phyloP scores from a whole-genome alignment of 2,888 invertebrate species.

The Drosophila tripunctata region DNA sequence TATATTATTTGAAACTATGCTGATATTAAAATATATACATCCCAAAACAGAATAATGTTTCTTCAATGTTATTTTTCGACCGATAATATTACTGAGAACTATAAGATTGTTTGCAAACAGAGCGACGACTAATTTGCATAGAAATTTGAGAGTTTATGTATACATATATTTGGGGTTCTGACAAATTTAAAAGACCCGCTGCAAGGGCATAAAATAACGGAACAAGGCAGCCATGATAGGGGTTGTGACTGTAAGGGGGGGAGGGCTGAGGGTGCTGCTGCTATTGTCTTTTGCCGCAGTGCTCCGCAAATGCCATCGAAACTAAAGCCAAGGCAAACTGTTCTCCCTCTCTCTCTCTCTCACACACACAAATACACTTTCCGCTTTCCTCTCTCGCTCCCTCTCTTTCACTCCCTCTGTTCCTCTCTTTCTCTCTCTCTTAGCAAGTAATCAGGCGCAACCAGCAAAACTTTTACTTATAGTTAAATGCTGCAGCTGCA shows the following conservation, averaged over 20 bases:
- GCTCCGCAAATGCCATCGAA: conserved; percentile 52
- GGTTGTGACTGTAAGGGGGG: not conserved
- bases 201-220: conserved; percentile 22
- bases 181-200: not conserved
- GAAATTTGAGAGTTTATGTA: too few relatives aligned
- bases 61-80: too few relatives aligned
- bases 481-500: conserved; percentile 57
- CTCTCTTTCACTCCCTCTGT: not conserved
- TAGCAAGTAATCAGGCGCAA: conserved; percentile 67
- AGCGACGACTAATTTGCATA: too few relatives aligned
- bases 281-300: conserved; percentile 58
- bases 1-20: too few relatives aligned
- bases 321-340: conserved; percentile 46
- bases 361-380: too few relatives aligned
- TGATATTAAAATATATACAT: too few relatives aligned
- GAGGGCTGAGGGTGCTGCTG: not conserved
- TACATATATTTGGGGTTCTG: not conserved
- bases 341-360: not conserved
- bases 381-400: not conserved
- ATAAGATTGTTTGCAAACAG: too few relatives aligned
- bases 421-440: not conserved
- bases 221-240: conserved; percentile 23
- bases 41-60: too few relatives aligned
- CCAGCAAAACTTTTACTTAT: conserved; percentile 66
- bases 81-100: too few relatives aligned